These are phyloP conservation scores for Sinocyclocheilus rhinocerous DNA, from an alignment of 2,113 vertebrate genomes.

Conservation along the genomic window DNA sequence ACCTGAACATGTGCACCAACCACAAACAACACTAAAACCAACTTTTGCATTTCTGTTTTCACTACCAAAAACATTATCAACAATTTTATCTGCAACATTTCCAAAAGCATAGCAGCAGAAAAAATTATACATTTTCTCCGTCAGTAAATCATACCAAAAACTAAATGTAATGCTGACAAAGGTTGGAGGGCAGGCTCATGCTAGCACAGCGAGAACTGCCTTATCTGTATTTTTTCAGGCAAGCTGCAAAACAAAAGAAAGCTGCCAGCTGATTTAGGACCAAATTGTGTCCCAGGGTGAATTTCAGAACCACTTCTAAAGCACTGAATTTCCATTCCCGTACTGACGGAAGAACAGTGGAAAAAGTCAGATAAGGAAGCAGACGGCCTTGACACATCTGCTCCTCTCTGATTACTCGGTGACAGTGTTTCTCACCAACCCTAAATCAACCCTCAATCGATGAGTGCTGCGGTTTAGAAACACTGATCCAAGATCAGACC, in stretches of 20 bases:
- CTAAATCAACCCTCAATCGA: background rate
- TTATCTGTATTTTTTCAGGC: conserved; percentile 37
- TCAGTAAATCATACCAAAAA: background rate
- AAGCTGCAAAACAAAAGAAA: conserved; percentile 16
- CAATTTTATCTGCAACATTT: background rate
- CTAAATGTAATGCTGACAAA: background rate
- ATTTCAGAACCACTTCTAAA: conserved; percentile 25
- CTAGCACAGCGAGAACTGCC: background rate
- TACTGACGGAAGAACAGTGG: background rate
- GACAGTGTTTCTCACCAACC: background rate
- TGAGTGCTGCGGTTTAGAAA: background rate
- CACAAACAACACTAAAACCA: background rate
- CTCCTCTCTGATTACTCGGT: conserved; percentile 21
- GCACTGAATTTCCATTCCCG: background rate
- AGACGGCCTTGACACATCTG: conserved; percentile 12
- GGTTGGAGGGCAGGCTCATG: background rate
- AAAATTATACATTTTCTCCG: background rate
- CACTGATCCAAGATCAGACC: background rate
- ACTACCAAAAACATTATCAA: background rate
- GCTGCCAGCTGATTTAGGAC: conserved; percentile 26
- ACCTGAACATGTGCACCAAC: background rate
- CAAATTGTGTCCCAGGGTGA: background rate
- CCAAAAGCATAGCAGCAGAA: background rate
- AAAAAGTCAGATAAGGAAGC: conserved; percentile 30
- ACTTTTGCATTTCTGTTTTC: background rate